Percentiles rank a stretch among this genome's conserved stretches.
These are phyloP conservation scores for Sylvietta virens DNA, from an alignment of 2,113 vertebrate species.

Conservation along the genomic window DNA sequence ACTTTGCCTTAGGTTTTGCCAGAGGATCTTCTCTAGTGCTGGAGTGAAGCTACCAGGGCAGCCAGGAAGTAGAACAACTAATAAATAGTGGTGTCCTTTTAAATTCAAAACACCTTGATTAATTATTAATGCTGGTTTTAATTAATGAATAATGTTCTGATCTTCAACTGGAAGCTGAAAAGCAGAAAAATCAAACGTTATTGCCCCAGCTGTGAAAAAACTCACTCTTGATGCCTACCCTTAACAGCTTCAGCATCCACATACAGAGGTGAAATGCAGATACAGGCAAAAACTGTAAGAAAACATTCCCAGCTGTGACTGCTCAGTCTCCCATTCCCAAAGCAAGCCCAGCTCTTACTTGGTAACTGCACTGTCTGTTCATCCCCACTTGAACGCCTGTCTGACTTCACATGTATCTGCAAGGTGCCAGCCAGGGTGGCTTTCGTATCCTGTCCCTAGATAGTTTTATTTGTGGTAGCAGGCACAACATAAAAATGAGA, in stretches of 20 bases:
- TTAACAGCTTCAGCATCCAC: neutral
- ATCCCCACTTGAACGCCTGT: neutral
- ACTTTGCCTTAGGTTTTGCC: neutral
- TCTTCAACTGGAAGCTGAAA: neutral
- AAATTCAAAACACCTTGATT: neutral
- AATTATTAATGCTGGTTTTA: neutral
- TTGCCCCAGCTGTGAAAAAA: neutral
- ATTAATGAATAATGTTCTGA: neutral
- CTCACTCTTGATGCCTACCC: neutral
- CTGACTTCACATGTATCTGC: neutral
- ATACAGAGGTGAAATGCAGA: neutral
- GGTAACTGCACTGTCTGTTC: neutral
- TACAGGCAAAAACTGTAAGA: neutral
- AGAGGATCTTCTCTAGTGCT: neutral
- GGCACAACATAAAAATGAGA: neutral
- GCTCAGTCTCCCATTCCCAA: neutral
- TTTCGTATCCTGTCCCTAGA: neutral
- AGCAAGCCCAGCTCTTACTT: neutral
- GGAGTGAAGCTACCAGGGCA: neutral
- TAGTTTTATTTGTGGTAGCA: neutral
- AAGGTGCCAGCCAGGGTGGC: neutral
- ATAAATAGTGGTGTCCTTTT: neutral
- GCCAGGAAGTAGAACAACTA: neutral
- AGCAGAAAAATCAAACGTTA: neutral
- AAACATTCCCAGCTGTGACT: neutral